Conservation (phyloP, 2,888 invertebrate species). For the Cryptocephalus primarius region DNA sequence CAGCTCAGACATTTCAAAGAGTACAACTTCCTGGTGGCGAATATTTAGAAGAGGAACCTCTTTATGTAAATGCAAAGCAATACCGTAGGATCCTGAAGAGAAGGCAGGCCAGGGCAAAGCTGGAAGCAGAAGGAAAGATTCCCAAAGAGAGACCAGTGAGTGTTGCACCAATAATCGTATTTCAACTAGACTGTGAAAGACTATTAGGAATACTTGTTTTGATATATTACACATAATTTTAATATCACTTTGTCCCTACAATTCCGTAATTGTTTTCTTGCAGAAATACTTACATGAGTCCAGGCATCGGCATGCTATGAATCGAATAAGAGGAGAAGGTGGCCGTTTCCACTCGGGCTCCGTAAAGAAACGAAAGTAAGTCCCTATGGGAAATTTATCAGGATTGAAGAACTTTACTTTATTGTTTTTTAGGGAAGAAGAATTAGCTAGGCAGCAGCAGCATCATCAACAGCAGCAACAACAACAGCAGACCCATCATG, state of each 20-base stretch:
- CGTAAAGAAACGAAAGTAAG: constrained; percentile 32
- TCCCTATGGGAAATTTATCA: background rate
- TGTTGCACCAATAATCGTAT: constrained; percentile 7
- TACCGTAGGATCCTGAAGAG: constrained; percentile 93
- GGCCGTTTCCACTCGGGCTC: constrained; percentile 83
- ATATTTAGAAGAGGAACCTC: constrained; percentile 80
- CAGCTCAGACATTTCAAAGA: constrained; percentile 40
- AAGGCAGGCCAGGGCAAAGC: constrained; percentile 84
- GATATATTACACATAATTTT: background rate
- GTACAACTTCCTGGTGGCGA: constrained; percentile 52
- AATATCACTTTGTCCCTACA: background rate
- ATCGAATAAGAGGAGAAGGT: constrained; percentile 90
- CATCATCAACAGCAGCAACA: constrained; percentile 14
- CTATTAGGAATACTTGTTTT: too few species aligned
- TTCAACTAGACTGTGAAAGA: too few species aligned
- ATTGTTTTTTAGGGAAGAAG: constrained; percentile 14
- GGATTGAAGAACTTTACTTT: background rate
- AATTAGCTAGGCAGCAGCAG: constrained; percentile 17
- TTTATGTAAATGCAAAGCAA: constrained; percentile 98
- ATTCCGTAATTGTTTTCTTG: constrained; percentile 18
- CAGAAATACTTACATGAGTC: constrained; percentile 99
- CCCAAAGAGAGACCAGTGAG: constrained; percentile 87
- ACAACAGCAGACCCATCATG: constrained; percentile 24
- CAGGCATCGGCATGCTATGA: constrained; percentile 94
- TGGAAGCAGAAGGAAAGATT: constrained; percentile 91